Evolutionary conservation across 2,113 vertebrate species (phyloP).

Genomic region (Leptobrachium leishanense): DNA sequence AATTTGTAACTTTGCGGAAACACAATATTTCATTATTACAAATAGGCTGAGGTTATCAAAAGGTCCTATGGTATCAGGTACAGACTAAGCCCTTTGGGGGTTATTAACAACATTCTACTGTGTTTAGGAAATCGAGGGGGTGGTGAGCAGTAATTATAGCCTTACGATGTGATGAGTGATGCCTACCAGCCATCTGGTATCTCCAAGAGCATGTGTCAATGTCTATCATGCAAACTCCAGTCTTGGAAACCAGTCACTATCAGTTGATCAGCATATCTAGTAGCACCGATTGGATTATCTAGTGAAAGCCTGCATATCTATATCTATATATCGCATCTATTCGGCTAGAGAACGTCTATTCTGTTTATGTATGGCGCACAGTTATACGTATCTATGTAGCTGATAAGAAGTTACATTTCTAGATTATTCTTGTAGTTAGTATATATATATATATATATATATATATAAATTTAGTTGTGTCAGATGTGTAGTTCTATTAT

Average conservation of each 20-base stretch:
- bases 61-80: slow-evolving; percentile 43
- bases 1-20: slow-evolving; percentile 28
- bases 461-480: background rate
- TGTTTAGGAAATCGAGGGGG: slow-evolving; percentile 36
- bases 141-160: slow-evolving; percentile 19
- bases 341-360: too few species aligned
- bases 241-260: too few species aligned
- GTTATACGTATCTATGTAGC: too few species aligned
- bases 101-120: slow-evolving; percentile 36
- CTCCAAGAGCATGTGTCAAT: background rate
- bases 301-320: background rate
- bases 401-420: too few species aligned
- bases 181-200: slow-evolving; percentile 27
- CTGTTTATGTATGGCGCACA: too few species aligned
- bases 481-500: background rate
- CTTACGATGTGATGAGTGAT: slow-evolving; percentile 30
- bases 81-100: slow-evolving; percentile 14
- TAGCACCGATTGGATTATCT: too few species aligned
- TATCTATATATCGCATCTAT: too few species aligned
- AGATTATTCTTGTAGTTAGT: too few species aligned
- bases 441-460: too few species aligned
- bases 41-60: slow-evolving; percentile 45
- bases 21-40: slow-evolving; percentile 38
- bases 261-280: too few species aligned
- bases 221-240: background rate